Evolutionary conservation across 2,797 vertebrate genomes (phyloP).

Genomic region (Sebastes minor): DNA sequence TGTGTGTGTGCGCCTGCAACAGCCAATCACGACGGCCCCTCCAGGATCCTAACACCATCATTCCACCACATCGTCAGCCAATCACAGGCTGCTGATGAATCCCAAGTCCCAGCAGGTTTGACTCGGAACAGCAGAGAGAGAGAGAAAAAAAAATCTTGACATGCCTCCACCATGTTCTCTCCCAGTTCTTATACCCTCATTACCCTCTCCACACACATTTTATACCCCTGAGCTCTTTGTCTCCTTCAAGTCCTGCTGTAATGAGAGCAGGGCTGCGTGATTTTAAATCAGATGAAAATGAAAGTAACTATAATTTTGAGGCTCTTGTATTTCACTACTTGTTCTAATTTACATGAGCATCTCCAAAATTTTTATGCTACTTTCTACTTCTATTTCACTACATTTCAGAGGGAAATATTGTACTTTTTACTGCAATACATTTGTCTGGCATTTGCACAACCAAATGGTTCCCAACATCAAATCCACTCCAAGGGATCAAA

Average conservation of each 20-base stretch:
- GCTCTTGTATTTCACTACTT: background rate
- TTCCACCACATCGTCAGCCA: constrained; percentile 76
- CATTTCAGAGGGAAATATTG: background rate
- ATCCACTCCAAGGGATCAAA: background rate
- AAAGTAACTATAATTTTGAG: background rate
- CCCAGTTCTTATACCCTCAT: background rate
- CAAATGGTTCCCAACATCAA: background rate
- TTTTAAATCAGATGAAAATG: background rate
- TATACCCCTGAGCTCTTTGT: background rate
- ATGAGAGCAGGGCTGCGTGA: background rate
- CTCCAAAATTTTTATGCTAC: background rate
- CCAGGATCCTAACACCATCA: constrained; percentile 67
- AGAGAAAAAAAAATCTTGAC: constrained; percentile 28
- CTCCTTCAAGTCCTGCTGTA: background rate
- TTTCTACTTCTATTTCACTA: background rate
- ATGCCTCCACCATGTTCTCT: constrained; percentile 35
- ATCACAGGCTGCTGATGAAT: constrained; percentile 61
- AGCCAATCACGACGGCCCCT: constrained; percentile 68
- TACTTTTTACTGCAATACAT: background rate
- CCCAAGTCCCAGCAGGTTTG: constrained; percentile 63
- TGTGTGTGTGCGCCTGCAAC: background rate
- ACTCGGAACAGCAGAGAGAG: constrained; percentile 21
- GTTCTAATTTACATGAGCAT: background rate
- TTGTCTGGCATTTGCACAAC: background rate
- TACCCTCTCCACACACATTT: background rate